Evolutionary conservation across 2,888 invertebrate species (phyloP).

Genomic region (Latrodectus elegans): DNA sequence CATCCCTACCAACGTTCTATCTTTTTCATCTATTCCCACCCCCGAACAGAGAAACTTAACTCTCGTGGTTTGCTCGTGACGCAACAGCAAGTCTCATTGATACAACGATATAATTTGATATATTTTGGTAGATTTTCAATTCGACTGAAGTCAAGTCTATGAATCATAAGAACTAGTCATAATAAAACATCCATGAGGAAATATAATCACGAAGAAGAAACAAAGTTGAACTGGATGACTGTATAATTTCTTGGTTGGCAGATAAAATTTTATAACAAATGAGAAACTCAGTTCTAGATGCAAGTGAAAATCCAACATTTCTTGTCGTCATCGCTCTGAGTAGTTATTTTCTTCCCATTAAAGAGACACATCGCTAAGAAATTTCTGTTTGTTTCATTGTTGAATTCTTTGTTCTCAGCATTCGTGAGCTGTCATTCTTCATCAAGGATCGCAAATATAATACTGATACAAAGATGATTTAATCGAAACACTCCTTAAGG

Average conservation of each 20-base stretch:
- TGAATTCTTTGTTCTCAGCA: neutral
- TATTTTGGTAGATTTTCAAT: slow-evolving; percentile 33
- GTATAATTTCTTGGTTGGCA: slow-evolving; percentile 59
- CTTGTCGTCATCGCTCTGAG: slow-evolving; percentile 31
- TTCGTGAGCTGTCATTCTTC: slow-evolving; percentile 4
- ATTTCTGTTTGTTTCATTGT: neutral
- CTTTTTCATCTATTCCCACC: no score
- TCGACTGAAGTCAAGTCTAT: slow-evolving; percentile 31
- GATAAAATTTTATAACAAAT: slow-evolving; percentile 45
- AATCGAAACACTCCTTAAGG: slow-evolving; percentile 30
- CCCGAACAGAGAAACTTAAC: no score
- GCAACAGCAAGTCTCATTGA: no score
- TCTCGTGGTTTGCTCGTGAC: no score
- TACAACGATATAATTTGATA: no score
- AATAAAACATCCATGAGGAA: slow-evolving; percentile 46
- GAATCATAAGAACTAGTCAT: slow-evolving; percentile 27
- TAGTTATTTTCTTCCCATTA: slow-evolving; percentile 28
- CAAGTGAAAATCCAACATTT: slow-evolving; percentile 20
- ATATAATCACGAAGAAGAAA: slow-evolving; percentile 31
- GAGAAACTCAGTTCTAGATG: slow-evolving; percentile 35
- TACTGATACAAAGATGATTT: slow-evolving; percentile 46
- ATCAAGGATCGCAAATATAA: slow-evolving; percentile 33
- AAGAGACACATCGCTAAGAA: neutral
- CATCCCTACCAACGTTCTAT: no score
- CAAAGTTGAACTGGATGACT: slow-evolving; percentile 37